These are phyloP conservation scores for Ranitomeya imitator DNA, from an alignment of 2,113 vertebrate genomes.

Conservation along the genomic window DNA sequence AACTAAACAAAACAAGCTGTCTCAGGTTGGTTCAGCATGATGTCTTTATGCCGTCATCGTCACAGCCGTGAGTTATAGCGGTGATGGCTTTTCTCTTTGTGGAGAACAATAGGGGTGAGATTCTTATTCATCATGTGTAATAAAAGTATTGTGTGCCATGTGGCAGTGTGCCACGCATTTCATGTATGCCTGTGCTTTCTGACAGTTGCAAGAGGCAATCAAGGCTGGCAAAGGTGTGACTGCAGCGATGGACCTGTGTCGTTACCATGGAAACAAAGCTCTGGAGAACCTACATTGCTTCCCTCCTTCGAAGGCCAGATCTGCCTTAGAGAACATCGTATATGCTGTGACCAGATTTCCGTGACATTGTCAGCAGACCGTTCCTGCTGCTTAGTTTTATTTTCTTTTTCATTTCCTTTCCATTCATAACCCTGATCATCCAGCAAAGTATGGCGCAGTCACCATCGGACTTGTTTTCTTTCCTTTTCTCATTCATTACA, in stretches of 20 bases:
- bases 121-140: slow-evolving; percentile 1
- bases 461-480: slow-evolving; percentile 20
- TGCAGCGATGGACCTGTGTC: slow-evolving; percentile 91
- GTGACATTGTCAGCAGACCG: slow-evolving; percentile 61
- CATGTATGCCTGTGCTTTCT: slow-evolving; percentile 71
- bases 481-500: slow-evolving; percentile 54
- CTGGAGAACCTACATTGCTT: slow-evolving; percentile 91
- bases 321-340: slow-evolving; percentile 95
- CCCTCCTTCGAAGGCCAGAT: slow-evolving; percentile 92
- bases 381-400: slow-evolving; percentile 48
- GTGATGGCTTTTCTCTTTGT: neutral
- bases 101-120: neutral
- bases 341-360: slow-evolving; percentile 86
- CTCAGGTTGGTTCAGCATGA: neutral
- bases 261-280: slow-evolving; percentile 92
- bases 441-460: neutral
- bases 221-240: slow-evolving; percentile 91
- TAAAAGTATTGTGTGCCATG: neutral
- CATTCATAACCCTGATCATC: slow-evolving; percentile 27
- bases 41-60: neutral
- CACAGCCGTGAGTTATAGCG: neutral
- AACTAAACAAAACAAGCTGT: slow-evolving; percentile 38
- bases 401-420: neutral
- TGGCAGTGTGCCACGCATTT: slow-evolving; percentile 43
- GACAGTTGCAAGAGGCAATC: slow-evolving; percentile 87